Evolutionary conservation across 2,888 invertebrate species (phyloP), one percentile per base, ranked within the genome.

Genomic region (Tetragnatha montana): DNA sequence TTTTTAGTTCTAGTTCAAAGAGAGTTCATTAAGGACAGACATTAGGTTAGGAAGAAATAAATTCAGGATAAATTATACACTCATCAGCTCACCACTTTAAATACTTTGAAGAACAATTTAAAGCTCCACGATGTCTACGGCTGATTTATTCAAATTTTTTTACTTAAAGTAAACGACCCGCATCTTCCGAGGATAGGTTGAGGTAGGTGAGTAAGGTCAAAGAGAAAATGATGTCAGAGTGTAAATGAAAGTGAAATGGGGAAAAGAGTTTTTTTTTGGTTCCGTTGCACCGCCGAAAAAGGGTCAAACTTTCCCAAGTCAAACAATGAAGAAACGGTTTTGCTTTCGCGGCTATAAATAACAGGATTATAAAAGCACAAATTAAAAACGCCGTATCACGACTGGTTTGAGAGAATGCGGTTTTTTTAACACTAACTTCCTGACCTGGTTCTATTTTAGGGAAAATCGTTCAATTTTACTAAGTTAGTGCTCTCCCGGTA

Each of bases 261-360:
- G 49, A 74, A 47, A 47, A 35, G 35, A 35, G 35, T 35, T 22
- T 47, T 74, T 74, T 60, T 10, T 60, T 60, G 60, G 35, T 35
- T 35, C 60, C 60, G 12, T 60, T 60, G 10, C 60, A 60, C 4
- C 60, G 17, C 60, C 0, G 12, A 60, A 60, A 60, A 60, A 60
- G 60, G 60, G 60, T 60, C 60, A 60, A 4, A 35, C 60, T 60
- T 60, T 60, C 4, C 60, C 17, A 76, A 35, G 35, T 47, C 49
- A 47, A 76, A 50, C 75, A 74, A 47, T 78, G 21, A 78, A 19
- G 78, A 69, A 69, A 80, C 8, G 35, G 17, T 81, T 69, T 19
- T 70, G 49, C 47, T n/a, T 81, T 14, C 47, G 17, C 19, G 47
- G 69, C 70, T 81, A 81, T 81, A 81, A 81, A 81, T 81, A 81